Conservation (phyloP, 1,140 invertebrate genomes). For the Drosophila bifasciata region DNA sequence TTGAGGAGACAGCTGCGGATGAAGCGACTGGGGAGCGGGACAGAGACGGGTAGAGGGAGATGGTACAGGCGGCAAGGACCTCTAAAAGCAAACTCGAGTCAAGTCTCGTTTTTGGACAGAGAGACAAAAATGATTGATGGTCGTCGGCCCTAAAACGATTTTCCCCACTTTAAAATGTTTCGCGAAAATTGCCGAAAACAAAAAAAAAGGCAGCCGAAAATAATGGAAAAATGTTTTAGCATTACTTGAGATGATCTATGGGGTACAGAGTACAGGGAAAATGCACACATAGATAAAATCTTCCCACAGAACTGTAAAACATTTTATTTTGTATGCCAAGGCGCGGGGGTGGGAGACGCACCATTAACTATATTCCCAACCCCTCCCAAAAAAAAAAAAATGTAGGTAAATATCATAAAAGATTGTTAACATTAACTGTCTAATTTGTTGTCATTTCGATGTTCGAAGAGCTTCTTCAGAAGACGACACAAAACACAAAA, state of each 20-base stretch:
- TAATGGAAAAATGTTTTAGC: slow-evolving; percentile 42
- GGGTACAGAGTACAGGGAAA: neutral
- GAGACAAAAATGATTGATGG: slow-evolving; percentile 76
- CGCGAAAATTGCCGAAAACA: slow-evolving; percentile 37
- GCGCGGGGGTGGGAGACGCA: neutral
- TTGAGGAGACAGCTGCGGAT: slow-evolving; percentile 71
- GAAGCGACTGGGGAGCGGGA: slow-evolving; percentile 5
- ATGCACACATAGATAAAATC: slow-evolving; percentile 18
- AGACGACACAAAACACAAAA: slow-evolving; percentile 31
- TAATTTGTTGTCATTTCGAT: slow-evolving; percentile 78
- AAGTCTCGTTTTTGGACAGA: slow-evolving; percentile 24
- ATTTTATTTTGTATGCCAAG: slow-evolving; percentile 15
- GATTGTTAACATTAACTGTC: slow-evolving; percentile 81
- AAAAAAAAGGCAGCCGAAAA: slow-evolving; percentile 24
- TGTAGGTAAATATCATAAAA: slow-evolving; percentile 76
- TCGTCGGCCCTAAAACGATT: slow-evolving; percentile 42
- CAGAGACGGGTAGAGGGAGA: neutral
- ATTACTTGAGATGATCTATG: slow-evolving; percentile 18
- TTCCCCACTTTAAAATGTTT: slow-evolving; percentile 67
- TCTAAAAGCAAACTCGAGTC: slow-evolving; percentile 41
- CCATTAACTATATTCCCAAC: slow-evolving; percentile 62
- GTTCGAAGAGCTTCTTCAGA: slow-evolving; percentile 67
- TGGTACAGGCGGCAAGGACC: slow-evolving; percentile 4
- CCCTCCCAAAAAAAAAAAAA: slow-evolving; percentile 35
- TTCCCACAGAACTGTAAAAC: slow-evolving; percentile 32